Evolutionary conservation across 2,888 invertebrate genomes (phyloP), one percentile per base, ranked within the genome.

Genomic region (Drosophila paramelanica): DNA sequence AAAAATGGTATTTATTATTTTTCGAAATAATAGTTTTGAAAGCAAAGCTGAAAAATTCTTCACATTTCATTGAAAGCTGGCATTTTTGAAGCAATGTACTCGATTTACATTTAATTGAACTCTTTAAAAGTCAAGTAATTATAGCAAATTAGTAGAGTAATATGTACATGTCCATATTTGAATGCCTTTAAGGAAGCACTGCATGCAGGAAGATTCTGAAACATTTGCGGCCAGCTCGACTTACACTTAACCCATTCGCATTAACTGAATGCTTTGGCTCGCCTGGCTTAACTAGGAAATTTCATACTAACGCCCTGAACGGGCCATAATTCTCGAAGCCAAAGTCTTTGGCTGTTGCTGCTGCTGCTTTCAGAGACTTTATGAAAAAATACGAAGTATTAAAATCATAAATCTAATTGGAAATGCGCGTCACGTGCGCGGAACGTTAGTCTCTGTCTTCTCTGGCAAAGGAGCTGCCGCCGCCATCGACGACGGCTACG

Each of bases 361-460:
- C 46, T 66, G 42, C 45, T 50, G 45, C 51, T 69, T 20, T 43
- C 52, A 62, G 47, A 55, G 76, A 77, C 77, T 79, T 89, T 89
- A 89, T 90, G 89, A 88, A 83, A 89, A 89, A 89, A 89, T 90
- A 89, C 89, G 83, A 88, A 88, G 90, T 89, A 90, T 89, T 86
- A 89, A 88, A 89, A 85, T 89, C 88, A 90, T 87, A 89, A 88
- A 86, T 82, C 83, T 80, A 86, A 89, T 89, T 90, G 89, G 70
- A 82, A 83, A 89, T 89, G 89, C 89, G 78, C 74, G 90, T 89
- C 89, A 89, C 89, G 89, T 90, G 89, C 89, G 77, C 75, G 66
- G 71, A 89, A 78, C 88, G 88, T 88, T 88, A 89, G 77, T 89
- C 88, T 80, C 82, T 80, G 88, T 82, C 85, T 69, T 68, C 61